Evolutionary conservation across 2,797 vertebrate genomes (phyloP).

Genomic region (Cetoscarus ocellatus): DNA sequence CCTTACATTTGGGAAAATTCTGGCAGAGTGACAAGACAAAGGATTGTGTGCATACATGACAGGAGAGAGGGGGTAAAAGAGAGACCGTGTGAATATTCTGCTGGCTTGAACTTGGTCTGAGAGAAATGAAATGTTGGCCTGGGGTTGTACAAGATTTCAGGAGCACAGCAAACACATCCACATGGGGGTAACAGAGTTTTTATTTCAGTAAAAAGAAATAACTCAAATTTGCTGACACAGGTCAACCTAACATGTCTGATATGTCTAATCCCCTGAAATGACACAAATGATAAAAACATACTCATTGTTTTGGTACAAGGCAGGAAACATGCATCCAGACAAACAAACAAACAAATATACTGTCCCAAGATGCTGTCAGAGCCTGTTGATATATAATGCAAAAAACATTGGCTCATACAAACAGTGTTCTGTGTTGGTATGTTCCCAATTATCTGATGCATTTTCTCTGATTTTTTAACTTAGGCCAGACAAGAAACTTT

Average conservation of each 20-base stretch:
- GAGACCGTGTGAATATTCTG: conserved; percentile 10
- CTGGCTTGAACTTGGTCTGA: conserved; percentile 1
- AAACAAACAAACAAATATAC: conserved; percentile 65
- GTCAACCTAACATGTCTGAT: conserved; percentile 28
- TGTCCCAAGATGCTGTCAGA: conserved; percentile 67
- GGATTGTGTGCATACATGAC: neutral
- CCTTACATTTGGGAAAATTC: conserved; percentile 7
- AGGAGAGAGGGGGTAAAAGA: neutral
- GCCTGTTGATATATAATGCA: conserved; percentile 70
- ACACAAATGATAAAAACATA: conserved; percentile 5
- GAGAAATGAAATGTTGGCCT: conserved; percentile 21
- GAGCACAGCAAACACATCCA: conserved; percentile 27
- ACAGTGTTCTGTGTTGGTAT: conserved; percentile 69
- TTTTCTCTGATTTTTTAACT: conserved; percentile 77
- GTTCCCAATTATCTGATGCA: conserved; percentile 79
- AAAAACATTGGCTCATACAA: conserved; percentile 73
- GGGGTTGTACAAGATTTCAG: conserved; percentile 10
- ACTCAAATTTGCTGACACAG: conserved; percentile 6
- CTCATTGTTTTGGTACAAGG: conserved; percentile 2
- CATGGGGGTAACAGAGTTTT: conserved; percentile 9
- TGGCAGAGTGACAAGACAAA: conserved; percentile 15
- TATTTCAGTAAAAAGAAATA: conserved; percentile 14
- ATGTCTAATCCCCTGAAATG: conserved; percentile 44
- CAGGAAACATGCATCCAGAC: conserved; percentile 35
- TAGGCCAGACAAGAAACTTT: conserved; percentile 72